Evolutionary conservation across 2,113 vertebrate species (phyloP).

Genomic region (Cyanoderma ruficeps): DNA sequence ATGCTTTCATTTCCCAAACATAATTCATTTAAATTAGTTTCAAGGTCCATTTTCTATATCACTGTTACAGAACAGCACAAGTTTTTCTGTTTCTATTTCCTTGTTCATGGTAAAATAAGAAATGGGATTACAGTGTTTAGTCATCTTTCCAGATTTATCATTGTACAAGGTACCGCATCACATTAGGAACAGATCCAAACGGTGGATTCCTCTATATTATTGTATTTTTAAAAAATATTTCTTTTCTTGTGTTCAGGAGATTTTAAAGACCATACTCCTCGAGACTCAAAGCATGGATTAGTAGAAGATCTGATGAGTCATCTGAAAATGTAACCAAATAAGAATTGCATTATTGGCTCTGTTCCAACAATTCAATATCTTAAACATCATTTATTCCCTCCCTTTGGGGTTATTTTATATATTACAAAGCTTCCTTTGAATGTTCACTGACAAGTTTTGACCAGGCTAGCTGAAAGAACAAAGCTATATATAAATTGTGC

Average conservation of each 20-base stretch:
- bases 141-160: conserved; percentile 2
- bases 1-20: neutral
- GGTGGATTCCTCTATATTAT: neutral
- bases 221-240: neutral
- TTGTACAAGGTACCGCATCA: neutral
- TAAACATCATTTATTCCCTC: conserved; percentile 50
- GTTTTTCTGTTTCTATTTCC: neutral
- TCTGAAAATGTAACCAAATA: conserved; percentile 37
- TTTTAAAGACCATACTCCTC: neutral
- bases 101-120: neutral
- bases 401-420: conserved; percentile 17
- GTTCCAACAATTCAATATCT: conserved; percentile 57
- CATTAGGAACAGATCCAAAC: neutral
- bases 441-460: conserved; percentile 5
- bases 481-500: conserved; percentile 2
- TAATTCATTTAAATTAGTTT: conserved; percentile 17
- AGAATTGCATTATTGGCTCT: conserved; percentile 36
- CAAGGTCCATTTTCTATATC: neutral
- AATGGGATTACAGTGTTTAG: neutral
- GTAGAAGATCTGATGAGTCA: conserved; percentile 44
- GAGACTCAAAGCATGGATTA: neutral
- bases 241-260: neutral
- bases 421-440: conserved; percentile 32
- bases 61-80: neutral
- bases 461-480: conserved; percentile 33